Evolutionary conservation across 1,140 invertebrate species (phyloP), one percentile per base, ranked within the genome.

Genomic region (Aphaenogaster floridana): DNA sequence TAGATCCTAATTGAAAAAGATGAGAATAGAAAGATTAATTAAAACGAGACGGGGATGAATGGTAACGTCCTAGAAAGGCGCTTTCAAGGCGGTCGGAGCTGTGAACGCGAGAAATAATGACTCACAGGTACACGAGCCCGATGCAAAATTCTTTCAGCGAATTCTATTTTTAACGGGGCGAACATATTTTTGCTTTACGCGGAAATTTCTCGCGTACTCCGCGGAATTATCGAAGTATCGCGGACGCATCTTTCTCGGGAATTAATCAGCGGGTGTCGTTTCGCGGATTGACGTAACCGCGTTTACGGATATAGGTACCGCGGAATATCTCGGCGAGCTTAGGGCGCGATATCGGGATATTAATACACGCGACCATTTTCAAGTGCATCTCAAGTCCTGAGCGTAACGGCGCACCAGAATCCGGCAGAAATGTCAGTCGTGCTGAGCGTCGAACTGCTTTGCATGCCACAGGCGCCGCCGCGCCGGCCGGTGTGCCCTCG

Each of bases 331-430:
- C 74, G 59, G n/a, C 59, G 61, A 13, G 59, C 8, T 66, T 64
- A 78, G 5, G 3, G 59, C 45, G 59, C 39, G 61, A 50, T 50
- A 84, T 76, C 86, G 80, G 36, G 80, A 85, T 86, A 86, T 88
- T 86, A 78, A 86, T 88, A 86, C 78, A 64, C 39, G 48, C 64
- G 66, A 86, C 71, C 72, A 64, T 89, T 91, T 90, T 90, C 68
- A 89, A 88, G 86, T 81, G 89, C 86, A 69, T 77, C 74, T 84
- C 86, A 64, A 88, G 87, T 83, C 36, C 52, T 64, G 59, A 11
- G 52, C 78, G 84, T 87, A 76, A 91, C 88, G 79, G 86, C 83
- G 87, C 76, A 76, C 68, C 79, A 86, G 90, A 88, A 91, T 90
- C 63, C 87, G 17, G 36, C 64, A 86, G 89, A 91, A 88, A 91